Conservation (phyloP, 2,888 invertebrate genomes). For the Mimumesa dahlbomi region DNA sequence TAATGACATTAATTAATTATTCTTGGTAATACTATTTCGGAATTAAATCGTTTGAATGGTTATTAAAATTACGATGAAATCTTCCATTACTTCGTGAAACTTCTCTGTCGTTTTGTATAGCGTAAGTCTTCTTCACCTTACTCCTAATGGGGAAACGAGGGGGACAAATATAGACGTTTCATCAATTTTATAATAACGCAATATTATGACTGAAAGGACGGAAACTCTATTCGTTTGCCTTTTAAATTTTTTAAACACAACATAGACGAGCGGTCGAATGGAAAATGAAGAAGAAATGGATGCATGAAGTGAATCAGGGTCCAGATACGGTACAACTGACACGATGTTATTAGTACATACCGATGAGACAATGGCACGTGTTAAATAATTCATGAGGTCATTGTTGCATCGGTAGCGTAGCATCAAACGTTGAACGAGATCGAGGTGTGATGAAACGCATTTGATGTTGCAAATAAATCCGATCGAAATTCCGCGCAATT, state of each 20-base stretch:
- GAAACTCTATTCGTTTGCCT: conserved; percentile 26
- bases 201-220: neutral
- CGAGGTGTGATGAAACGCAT: conserved; percentile 43
- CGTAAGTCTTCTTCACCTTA: too few species aligned
- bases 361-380: conserved; percentile 56
- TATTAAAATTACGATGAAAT: too few species aligned
- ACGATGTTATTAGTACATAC: conserved; percentile 58
- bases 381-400: conserved; percentile 65
- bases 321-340: conserved; percentile 52
- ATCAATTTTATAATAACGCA: too few species aligned
- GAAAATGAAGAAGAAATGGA: conserved; percentile 41
- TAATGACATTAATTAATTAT: neutral
- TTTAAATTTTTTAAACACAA: conserved; percentile 21
- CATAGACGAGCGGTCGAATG: conserved; percentile 24
- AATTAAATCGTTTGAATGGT: too few species aligned
- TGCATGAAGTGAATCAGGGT: conserved; percentile 48
- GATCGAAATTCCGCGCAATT: too few species aligned
- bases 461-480: conserved; percentile 27
- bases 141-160: neutral
- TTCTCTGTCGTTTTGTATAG: too few species aligned
- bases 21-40: too few species aligned
- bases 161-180: neutral
- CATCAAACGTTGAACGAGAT: conserved; percentile 42
- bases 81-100: too few species aligned
- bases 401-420: conserved; percentile 54